Base-by-base conservation (phyloP, 2,888 invertebrate genomes). In the Acleris holmiana region DNA sequence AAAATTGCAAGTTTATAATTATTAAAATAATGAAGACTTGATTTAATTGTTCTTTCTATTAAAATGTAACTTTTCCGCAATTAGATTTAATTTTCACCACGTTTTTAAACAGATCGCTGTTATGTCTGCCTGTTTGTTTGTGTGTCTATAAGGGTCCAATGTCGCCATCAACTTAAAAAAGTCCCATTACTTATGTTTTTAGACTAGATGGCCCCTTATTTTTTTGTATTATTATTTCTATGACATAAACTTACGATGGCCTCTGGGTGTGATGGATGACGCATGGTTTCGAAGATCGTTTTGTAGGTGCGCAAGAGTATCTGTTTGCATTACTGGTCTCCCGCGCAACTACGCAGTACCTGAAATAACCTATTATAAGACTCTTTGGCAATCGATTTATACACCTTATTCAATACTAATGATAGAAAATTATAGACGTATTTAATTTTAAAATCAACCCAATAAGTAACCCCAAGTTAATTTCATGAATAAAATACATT, bases 301-400 rank as follows among this genome's bases (percentile, higher is more conserved):
- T 87, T 4, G 75, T 54, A 10, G 74, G 68, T 21, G 79, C 74
- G 64, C 91, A 91, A 0, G 73, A 72, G 61, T 78, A 76, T 21
- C 69, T 74, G 8, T 85, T 85, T 8, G 74, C 82, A 18, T 71
- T 73, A 2, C 68, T 64, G 29, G 76, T 85, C 67, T 91, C 91
- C 13, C 85, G 79, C 2, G 82, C 81, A 7, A 76, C 60, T 25
- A 86, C 83, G 67, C 91, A 91, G 67, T 91, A 91, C 84, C 91
- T 91, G 78, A 25, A 55, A 44, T 61, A 60, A 69, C 64, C 13
- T 41, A 23, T 13, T 8, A 40, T 44, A n/a, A 2, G 7, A 19
- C 7, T 19, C 18, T 7, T 8, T 44, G 17, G 5, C n/a, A 41
- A n/a, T n/a, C n/a, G 41, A n/a, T n/a, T 41, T 41, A 41, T n/a